A percentile compares a stretch with the other conserved stretches of the same genome.
phyloP scores from a whole-genome alignment of 2,888 invertebrate genomes.

The Polymixis flavicincta region DNA sequence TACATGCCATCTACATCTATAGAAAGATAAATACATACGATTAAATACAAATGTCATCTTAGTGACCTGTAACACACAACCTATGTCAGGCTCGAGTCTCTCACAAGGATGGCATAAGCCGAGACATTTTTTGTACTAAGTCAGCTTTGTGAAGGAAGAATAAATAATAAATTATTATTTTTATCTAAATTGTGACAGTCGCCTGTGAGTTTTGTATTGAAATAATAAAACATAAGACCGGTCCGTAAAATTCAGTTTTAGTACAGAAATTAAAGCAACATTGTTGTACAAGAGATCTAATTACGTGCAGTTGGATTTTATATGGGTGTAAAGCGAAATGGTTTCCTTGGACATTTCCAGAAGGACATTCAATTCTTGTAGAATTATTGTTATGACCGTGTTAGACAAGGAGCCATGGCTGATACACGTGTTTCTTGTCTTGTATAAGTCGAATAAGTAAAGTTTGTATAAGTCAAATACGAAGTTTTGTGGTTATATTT shows the following conservation, averaged over 20 bases:
- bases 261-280: conserved; percentile 53
- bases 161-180: too few species aligned
- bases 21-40: too few species aligned
- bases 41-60: too few species aligned
- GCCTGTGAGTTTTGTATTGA: not conserved
- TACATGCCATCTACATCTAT: too few species aligned
- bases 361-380: conserved; percentile 17
- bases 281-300: conserved; percentile 37
- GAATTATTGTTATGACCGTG: conserved; percentile 20
- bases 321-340: conserved; percentile 47
- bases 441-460: too few species aligned
- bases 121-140: too few species aligned
- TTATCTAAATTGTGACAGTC: too few species aligned
- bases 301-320: conserved; percentile 49
- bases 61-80: too few species aligned
- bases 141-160: too few species aligned
- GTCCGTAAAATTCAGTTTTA: conserved; percentile 37
- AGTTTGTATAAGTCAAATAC: not conserved
- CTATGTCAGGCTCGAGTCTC: too few species aligned
- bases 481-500: too few species aligned
- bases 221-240: conserved; percentile 16
- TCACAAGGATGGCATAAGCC: too few species aligned
- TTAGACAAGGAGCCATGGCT: conserved; percentile 12
- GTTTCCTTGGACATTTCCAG: conserved; percentile 17
- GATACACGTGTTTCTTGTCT: conserved; percentile 1